phyloP scores from a whole-genome alignment of 37 sponge, comb jelly and placozoan genomes.

The Halisarca cf. caerulea region DNA sequence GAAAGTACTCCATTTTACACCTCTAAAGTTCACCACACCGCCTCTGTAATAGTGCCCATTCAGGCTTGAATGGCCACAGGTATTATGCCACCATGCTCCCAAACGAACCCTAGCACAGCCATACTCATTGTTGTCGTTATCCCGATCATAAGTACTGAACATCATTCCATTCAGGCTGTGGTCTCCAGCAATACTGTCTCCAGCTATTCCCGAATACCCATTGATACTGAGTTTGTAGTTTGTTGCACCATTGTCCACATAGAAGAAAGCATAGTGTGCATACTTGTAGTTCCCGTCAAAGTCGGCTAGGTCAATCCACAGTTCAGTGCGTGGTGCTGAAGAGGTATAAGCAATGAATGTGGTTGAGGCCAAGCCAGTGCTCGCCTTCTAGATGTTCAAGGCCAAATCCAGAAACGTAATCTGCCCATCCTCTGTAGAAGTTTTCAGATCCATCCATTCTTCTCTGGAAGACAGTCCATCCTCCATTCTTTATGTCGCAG shows the following conservation, averaged over 20 bases:
- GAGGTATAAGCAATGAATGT: not conserved
- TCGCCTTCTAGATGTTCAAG: conserved; percentile 15
- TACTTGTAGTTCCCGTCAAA: not conserved
- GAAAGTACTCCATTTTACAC: no score
- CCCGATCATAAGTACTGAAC: conserved; percentile 7
- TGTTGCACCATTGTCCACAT: not conserved
- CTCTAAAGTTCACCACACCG: no score
- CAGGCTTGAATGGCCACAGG: no score
- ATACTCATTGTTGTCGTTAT: not conserved
- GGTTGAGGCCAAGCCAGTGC: conserved; percentile 29
- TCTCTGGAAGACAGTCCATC: conserved; percentile 27
- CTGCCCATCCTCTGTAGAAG: conserved; percentile 5
- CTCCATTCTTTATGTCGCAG: conserved; percentile 33
- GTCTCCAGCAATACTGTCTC: not conserved
- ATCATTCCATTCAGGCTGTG: not conserved
- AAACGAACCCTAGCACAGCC: no score
- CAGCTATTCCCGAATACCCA: conserved; percentile 11
- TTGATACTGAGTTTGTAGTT: conserved; percentile 8
- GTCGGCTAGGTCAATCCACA: conserved; percentile 20
- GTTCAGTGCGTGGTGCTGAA: not conserved
- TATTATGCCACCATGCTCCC: no score
- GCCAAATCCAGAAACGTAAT: conserved; percentile 27
- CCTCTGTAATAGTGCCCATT: no score
- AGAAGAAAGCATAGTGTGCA: conserved; percentile 18
- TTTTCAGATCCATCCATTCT: conserved; percentile 24